phyloP scores from a whole-genome alignment of 1,140 invertebrate species.

The Drosophila pandora region DNA sequence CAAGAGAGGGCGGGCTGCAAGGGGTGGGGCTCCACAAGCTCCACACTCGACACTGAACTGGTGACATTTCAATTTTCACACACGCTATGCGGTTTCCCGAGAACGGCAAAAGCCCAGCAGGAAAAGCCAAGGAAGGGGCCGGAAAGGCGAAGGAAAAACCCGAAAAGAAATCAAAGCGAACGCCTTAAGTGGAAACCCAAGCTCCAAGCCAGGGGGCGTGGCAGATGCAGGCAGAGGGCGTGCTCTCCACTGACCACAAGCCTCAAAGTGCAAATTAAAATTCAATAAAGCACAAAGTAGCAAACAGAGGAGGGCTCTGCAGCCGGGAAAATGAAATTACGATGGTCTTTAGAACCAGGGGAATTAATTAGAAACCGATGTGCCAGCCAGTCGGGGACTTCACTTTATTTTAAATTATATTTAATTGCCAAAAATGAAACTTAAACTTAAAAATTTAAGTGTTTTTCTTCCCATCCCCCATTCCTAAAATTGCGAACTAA shows the following conservation, averaged over 20 bases:
- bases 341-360: background rate
- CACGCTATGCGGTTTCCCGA: constrained; percentile 57
- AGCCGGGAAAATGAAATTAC: constrained; percentile 34
- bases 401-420: background rate
- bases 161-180: constrained; percentile 42
- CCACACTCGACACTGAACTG: constrained; percentile 34
- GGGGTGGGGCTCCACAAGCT: background rate
- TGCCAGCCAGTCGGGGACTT: background rate
- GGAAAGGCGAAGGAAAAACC: constrained; percentile 14
- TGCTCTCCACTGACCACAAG: constrained; percentile 38
- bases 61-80: constrained; percentile 82
- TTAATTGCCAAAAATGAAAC: background rate
- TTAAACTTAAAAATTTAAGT: background rate
- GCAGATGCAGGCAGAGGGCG: constrained; percentile 15
- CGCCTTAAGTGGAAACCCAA: constrained; percentile 20
- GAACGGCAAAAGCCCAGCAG: constrained; percentile 27
- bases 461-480: background rate
- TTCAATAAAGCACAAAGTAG: constrained; percentile 49
- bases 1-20: constrained; percentile 1
- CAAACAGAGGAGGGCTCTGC: constrained; percentile 19
- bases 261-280: constrained; percentile 70
- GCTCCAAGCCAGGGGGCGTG: constrained; percentile 20
- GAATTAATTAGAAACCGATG: background rate
- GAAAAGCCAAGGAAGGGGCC: constrained; percentile 1
- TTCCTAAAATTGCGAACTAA: constrained; percentile 50